These are phyloP conservation scores for Aethes cnicana DNA, from an alignment of 2,888 invertebrate genomes.

Conservation along the genomic window DNA sequence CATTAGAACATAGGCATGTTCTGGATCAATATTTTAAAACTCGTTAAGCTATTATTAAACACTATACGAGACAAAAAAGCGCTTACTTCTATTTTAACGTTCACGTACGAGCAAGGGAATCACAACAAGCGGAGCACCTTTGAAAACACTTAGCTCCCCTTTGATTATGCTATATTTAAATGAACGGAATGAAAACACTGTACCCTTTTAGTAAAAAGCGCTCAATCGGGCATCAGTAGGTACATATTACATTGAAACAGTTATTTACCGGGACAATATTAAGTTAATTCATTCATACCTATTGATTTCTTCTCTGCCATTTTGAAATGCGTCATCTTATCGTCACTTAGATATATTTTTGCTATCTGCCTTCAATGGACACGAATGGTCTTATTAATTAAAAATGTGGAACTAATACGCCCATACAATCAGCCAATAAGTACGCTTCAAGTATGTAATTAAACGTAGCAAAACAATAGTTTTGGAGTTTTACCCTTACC, in stretches of 20 bases:
- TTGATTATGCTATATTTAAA: constrained; percentile 59
- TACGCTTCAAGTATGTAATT: constrained; percentile 36
- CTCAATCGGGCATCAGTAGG: constrained; percentile 37
- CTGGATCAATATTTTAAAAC: not conserved
- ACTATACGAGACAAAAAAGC: constrained; percentile 15
- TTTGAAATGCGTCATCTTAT: too few species aligned
- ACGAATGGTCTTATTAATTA: too few species aligned
- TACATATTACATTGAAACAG: too few species aligned
- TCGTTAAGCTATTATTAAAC: constrained; percentile 17
- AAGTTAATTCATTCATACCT: too few species aligned
- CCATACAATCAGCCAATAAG: too few species aligned
- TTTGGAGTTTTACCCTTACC: too few species aligned
- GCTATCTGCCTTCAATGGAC: too few species aligned
- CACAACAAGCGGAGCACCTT: constrained; percentile 43
- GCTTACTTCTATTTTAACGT: constrained; percentile 28
- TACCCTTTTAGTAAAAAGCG: constrained; percentile 51
- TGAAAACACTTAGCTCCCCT: constrained; percentile 59
- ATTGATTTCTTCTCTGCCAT: too few species aligned
- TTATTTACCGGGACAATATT: too few species aligned
- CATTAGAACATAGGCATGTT: too few species aligned
- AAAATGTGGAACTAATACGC: too few species aligned
- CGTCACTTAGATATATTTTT: too few species aligned
- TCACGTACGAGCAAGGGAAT: constrained; percentile 34
- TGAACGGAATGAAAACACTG: constrained; percentile 59
- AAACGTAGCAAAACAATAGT: not conserved